Base-by-base conservation (phyloP, 2,888 invertebrate genomes). In the Gastracanthus pulcherrimus region DNA sequence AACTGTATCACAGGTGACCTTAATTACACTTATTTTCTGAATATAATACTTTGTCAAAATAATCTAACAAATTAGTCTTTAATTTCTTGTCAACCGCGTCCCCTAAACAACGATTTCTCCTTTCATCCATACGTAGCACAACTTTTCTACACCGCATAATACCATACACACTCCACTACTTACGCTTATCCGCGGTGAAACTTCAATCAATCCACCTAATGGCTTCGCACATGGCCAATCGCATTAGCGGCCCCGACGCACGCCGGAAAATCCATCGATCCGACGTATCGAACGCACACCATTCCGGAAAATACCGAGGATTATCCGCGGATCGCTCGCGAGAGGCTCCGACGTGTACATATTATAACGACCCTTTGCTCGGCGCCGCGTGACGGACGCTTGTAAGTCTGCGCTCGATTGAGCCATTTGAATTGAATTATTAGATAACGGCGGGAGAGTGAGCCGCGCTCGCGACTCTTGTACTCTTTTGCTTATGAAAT, bases 251-350 rank as follows among this genome's bases (percentile, higher is more conserved):
- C 83, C 82, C 84, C 84, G 55, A 55, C n/a, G n/a, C n/a, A n/a
- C n/a, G n/a, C n/a, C n/a, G n/a, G 55, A 55, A 84, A 79, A 84
- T 82, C 82, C 79, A 84, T 84, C 82, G 84, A 69, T 77, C 62
- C 60, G 64, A 76, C 71, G 72, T 11, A 45, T 71, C 58, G 58
- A 16, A 3, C 48, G 51, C 38, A 58, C 58, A 78, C 76, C 69
- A n/a, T n/a, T n/a, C n/a, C n/a, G 16, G n/a, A 45, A 38, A 7
- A 11, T 13, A 38, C 38, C 13, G n/a, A n/a, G 11, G 16, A 13
- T 41, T 41, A 13, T 41, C 11, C 41, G 3, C 13, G n/a, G n/a
- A n/a, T 41, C 13, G 13, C 0, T 41, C 41, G 2, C 0, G 6
- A 3, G 45, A 45, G 13, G 13, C 45, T n/a, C 16, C 16, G n/a